Conservation (phyloP, 1,140 invertebrate genomes). For the Acyrthosiphon pisum region DNA sequence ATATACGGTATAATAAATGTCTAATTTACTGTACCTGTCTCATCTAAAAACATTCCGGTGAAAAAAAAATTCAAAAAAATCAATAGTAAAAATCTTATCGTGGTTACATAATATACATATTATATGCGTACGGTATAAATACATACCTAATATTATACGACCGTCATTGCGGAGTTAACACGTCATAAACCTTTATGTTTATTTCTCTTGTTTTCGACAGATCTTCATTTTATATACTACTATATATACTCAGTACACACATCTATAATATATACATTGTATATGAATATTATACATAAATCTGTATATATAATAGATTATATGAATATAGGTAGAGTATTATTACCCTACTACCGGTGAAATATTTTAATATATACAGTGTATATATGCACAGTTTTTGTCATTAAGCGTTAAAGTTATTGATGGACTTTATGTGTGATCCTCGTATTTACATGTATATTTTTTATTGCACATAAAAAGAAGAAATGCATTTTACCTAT, state of each 20-base stretch:
- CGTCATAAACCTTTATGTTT: conserved; percentile 45
- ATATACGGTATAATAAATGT: not conserved
- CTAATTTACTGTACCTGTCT: not conserved
- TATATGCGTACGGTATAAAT: not conserved
- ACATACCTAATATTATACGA: not conserved
- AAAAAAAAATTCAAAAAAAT: not conserved
- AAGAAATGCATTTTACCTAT: not conserved
- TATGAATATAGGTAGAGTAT: not conserved
- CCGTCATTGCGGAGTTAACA: not conserved
- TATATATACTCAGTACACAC: not conserved
- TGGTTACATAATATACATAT: not conserved
- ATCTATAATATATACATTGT: not conserved
- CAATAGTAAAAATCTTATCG: conserved; percentile 40
- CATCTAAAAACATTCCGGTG: not conserved
- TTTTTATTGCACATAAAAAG: not conserved
- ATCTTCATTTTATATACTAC: conserved; percentile 16
- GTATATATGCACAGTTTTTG: not conserved
- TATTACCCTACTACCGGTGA: not conserved
- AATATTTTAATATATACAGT: not conserved
- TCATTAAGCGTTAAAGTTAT: not conserved
- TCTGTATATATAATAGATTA: not conserved
- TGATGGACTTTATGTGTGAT: not conserved
- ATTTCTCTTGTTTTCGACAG: conserved; percentile 27
- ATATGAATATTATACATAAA: not conserved
- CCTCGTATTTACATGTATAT: not conserved